phyloP scores from a whole-genome alignment of 2,888 invertebrate species.

The Drosophila rellima region DNA sequence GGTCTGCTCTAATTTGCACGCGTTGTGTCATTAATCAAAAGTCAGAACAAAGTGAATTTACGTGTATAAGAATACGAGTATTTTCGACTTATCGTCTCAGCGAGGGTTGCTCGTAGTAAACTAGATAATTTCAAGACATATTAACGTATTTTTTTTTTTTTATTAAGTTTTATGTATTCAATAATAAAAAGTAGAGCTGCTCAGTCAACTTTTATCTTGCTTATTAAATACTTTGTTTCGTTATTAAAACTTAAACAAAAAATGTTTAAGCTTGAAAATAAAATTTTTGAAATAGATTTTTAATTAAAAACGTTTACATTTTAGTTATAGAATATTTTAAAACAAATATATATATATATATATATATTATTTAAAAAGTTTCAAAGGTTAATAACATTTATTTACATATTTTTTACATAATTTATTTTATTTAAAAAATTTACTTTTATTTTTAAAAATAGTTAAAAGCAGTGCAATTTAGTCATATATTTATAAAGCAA shows the following conservation, averaged over 20 bases:
- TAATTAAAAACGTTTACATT: too few species aligned
- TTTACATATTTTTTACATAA: too few species aligned
- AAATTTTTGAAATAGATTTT: too few species aligned
- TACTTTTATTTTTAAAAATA: too few species aligned
- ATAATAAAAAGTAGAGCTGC: background rate
- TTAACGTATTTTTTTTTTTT: too few species aligned
- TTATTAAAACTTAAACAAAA: too few species aligned
- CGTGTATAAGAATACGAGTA: constrained; percentile 5
- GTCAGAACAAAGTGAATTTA: constrained; percentile 26
- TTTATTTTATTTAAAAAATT: too few species aligned
- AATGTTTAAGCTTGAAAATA: too few species aligned
- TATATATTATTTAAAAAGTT: too few species aligned
- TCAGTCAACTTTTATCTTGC: background rate
- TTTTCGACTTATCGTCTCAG: background rate
- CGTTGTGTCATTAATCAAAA: constrained; percentile 70
- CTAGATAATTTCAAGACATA: background rate
- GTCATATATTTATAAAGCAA: constrained; percentile 25
- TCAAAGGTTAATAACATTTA: too few species aligned
- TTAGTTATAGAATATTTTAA: too few species aligned
- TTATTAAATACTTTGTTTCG: background rate
- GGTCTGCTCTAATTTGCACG: constrained; percentile 74
- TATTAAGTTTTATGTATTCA: background rate
- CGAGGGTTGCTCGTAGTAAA: constrained; percentile 11
- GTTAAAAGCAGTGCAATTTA: background rate
- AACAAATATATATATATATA: too few species aligned